Conservation (phyloP, 2,888 invertebrate species). For the Dasypogon diadema region DNA sequence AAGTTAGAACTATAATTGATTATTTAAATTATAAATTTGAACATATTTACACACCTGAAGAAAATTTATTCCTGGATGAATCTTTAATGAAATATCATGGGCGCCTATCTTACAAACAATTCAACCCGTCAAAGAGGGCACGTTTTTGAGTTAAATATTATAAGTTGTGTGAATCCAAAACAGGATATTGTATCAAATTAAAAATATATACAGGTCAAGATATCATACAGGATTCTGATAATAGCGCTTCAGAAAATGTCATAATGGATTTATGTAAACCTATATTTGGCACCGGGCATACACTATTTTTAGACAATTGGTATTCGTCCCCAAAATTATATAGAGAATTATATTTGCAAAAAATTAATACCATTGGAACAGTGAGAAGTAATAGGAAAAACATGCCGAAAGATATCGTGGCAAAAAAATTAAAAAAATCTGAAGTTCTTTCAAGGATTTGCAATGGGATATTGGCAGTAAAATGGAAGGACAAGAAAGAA, state of each 20-base stretch:
- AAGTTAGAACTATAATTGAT: neutral
- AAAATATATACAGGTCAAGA: conserved; percentile 5
- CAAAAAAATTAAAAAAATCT: conserved; percentile 18
- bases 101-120: conserved; percentile 22
- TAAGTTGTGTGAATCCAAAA: conserved; percentile 38
- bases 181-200: conserved; percentile 20
- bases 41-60: neutral
- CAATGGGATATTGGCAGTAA: conserved; percentile 25
- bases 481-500: conserved; percentile 31
- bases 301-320: conserved; percentile 17
- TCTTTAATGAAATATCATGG: conserved; percentile 20
- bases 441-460: conserved; percentile 3
- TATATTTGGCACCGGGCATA: conserved; percentile 1
- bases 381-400: too few relatives aligned
- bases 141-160: conserved; percentile 32
- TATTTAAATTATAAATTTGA: conserved; percentile 20
- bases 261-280: neutral
- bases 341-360: too few relatives aligned
- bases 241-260: conserved; percentile 12
- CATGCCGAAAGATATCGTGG: too few relatives aligned
- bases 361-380: too few relatives aligned
- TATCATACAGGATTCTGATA: neutral
- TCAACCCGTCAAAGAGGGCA: conserved; percentile 2
- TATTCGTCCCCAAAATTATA: too few relatives aligned
- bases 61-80: conserved; percentile 2